Percentiles rank a stretch among this genome's conserved stretches.
Evolutionary conservation across 2,113 vertebrate genomes (phyloP).

Genomic region (Beaufortia kweichowensis): DNA sequence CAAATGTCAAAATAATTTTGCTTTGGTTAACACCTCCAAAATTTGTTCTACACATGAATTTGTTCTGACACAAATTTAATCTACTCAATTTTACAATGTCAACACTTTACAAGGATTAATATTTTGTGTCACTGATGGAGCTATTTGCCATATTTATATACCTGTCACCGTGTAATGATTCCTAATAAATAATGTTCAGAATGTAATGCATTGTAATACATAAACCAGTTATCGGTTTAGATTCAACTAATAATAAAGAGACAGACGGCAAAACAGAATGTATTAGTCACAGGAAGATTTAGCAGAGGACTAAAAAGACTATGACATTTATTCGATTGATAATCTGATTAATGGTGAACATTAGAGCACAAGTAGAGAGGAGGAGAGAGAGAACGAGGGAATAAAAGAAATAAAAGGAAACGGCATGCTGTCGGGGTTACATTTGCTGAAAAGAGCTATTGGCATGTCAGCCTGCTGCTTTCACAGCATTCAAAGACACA

Average conservation of each 20-base stretch:
- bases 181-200: background rate
- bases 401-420: slow-evolving; percentile 26
- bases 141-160: background rate
- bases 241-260: background rate
- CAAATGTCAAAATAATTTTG: background rate
- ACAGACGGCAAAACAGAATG: background rate
- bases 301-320: slow-evolving; percentile 22
- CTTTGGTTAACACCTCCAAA: background rate
- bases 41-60: background rate
- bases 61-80: background rate
- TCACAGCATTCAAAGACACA: slow-evolving; percentile 36
- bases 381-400: background rate
- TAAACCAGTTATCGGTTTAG: background rate
- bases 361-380: background rate
- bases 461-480: slow-evolving; percentile 44
- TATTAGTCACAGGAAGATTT: slow-evolving; percentile 15
- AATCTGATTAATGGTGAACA: slow-evolving; percentile 29
- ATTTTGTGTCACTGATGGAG: background rate
- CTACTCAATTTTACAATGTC: too few relatives aligned
- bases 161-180: background rate
- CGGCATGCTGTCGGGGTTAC: slow-evolving; percentile 21
- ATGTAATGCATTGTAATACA: background rate
- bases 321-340: slow-evolving; percentile 42
- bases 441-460: slow-evolving; percentile 56
- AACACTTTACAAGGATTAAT: background rate